Conservation (phyloP, 2,888 invertebrate genomes). For the Erannis defoliaria region DNA sequence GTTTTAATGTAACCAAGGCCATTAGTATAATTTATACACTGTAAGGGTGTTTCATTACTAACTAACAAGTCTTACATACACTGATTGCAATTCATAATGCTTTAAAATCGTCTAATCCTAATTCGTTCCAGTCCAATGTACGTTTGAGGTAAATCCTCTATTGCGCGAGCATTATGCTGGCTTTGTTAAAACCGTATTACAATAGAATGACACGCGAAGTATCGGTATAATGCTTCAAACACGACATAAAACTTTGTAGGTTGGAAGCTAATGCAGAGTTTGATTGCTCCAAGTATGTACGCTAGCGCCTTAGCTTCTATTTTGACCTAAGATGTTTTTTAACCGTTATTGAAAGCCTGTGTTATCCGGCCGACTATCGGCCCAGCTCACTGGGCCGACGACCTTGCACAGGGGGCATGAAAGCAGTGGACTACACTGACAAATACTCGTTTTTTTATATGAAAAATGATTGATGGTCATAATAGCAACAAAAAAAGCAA, state of each 20-base stretch:
- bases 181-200: constrained; percentile 80
- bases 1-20: no score
- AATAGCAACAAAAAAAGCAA: no score
- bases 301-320: no score
- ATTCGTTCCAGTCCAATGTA: constrained; percentile 68
- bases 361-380: no score
- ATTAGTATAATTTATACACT: constrained; percentile 11
- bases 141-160: constrained; percentile 67
- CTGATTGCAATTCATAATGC: constrained; percentile 33
- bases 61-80: constrained; percentile 18
- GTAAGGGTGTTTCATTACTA: background rate
- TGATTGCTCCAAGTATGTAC: background rate
- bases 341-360: background rate
- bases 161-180: constrained; percentile 75
- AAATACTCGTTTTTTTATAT: no score
- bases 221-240: constrained; percentile 72
- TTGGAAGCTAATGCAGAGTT: background rate
- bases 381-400: no score
- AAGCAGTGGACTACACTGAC: no score
- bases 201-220: constrained; percentile 79
- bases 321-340: background rate
- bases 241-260: constrained; percentile 52
- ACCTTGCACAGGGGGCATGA: no score
- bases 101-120: constrained; percentile 56
- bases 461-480: no score